Percentiles rank a stretch among this genome's conserved stretches.
Conservation (phyloP, 2,888 invertebrate genomes). For the Romanomermis culicivorax region DNA sequence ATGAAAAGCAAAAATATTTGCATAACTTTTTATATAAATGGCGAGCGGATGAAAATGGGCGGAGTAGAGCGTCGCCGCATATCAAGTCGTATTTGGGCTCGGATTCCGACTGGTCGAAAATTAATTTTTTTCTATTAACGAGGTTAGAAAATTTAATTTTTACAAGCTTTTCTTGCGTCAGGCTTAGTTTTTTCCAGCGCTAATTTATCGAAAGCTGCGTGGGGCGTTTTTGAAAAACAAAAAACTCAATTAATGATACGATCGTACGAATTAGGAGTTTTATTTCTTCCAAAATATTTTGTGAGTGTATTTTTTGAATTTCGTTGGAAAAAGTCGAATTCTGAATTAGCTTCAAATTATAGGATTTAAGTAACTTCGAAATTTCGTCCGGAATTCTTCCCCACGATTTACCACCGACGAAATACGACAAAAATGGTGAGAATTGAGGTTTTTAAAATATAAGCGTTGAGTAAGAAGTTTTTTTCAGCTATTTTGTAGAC, state of each 20-base stretch:
- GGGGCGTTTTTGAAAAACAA: constrained; percentile 51
- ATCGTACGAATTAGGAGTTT: constrained; percentile 73
- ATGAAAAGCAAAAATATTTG: constrained; percentile 65
- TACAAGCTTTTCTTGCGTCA: background rate
- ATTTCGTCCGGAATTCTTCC: too few species aligned
- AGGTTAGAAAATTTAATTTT: constrained; percentile 22
- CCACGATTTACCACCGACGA: too few species aligned
- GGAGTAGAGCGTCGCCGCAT: constrained; percentile 77
- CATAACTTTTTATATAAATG: constrained; percentile 38
- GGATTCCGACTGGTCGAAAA: constrained; percentile 40
- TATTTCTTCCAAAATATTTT: constrained; percentile 48
- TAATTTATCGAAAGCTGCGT: constrained; percentile 88
- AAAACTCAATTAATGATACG: constrained; percentile 43
- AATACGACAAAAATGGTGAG: too few species aligned
- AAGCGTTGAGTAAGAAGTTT: too few species aligned
- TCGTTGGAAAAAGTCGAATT: too few species aligned
- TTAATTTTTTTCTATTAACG: constrained; percentile 65
- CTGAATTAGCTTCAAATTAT: too few species aligned
- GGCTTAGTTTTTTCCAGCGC: constrained; percentile 41
- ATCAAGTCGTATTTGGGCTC: constrained; percentile 68
- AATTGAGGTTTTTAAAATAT: too few species aligned
- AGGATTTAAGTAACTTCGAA: too few species aligned
- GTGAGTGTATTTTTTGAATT: too few species aligned
- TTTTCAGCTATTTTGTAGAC: too few species aligned
- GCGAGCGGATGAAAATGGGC: constrained; percentile 46